Evolutionary conservation across 1,140 invertebrate genomes (phyloP).

Genomic region (Drosophila arawakana): DNA sequence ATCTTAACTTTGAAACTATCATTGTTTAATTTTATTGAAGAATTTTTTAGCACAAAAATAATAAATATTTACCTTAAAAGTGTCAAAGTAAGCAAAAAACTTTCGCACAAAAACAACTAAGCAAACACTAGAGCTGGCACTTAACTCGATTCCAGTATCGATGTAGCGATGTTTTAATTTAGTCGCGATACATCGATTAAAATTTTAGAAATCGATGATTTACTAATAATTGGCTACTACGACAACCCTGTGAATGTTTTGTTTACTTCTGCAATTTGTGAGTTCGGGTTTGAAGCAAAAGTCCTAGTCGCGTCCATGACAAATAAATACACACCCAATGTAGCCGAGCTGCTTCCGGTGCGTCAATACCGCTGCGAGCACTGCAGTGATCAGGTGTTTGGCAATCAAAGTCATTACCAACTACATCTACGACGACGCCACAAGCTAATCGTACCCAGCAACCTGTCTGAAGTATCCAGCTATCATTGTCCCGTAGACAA

Average conservation of each 20-base stretch:
- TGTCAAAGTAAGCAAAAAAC: constrained; percentile 29
- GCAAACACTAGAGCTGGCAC: constrained; percentile 31
- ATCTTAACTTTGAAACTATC: not conserved
- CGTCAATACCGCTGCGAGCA: constrained; percentile 57
- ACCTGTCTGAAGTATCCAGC: not conserved
- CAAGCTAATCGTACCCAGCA: constrained; percentile 27
- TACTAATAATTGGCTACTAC: not conserved
- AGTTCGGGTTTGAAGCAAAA: not conserved
- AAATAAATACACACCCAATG: constrained; percentile 54
- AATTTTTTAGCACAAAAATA: not conserved
- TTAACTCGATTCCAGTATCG: not conserved
- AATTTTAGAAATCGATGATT: not conserved
- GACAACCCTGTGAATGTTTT: constrained; percentile 25
- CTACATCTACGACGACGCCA: constrained; percentile 59
- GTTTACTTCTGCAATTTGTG: constrained; percentile 11
- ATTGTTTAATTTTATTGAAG: not conserved
- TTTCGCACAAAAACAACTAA: constrained; percentile 39
- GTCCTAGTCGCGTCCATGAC: constrained; percentile 11
- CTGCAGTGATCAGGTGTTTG: constrained; percentile 54
- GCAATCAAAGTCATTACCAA: constrained; percentile 65
- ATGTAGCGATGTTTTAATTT: too few species aligned
- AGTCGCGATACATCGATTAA: too few species aligned
- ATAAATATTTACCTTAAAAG: constrained; percentile 24
- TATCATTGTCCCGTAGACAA: constrained; percentile 60
- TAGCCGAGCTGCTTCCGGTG: constrained; percentile 53